These are phyloP conservation scores for Dendronephthya gigantea DNA, from an alignment of 64 coral and sea anemone species.

Conservation along the genomic window DNA sequence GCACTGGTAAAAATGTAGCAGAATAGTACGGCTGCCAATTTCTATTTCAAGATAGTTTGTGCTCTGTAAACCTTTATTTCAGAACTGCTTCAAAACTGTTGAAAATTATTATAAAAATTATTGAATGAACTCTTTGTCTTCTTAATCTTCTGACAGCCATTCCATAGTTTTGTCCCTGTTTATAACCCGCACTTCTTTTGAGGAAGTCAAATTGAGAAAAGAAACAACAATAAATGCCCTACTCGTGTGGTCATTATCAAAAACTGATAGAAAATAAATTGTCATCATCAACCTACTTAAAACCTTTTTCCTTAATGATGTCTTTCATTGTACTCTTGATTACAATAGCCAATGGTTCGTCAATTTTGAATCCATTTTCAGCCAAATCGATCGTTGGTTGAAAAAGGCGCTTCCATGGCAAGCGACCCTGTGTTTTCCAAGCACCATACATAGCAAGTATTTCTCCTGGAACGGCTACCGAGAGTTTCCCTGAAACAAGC, in stretches of 20 bases:
- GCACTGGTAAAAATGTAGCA: no score
- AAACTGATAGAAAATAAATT: neutral
- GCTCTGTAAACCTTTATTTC: no score
- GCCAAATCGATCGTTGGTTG: neutral
- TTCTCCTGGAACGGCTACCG: neutral
- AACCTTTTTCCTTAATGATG: neutral
- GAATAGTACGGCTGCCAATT: no score
- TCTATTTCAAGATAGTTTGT: no score
- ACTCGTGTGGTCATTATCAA: neutral
- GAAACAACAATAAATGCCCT: no score
- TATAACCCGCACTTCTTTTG: no score
- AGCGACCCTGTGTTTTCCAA: neutral
- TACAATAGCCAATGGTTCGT: neutral
- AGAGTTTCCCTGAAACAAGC: neutral
- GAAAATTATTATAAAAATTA: no score
- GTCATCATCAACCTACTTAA: neutral
- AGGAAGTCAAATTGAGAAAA: no score
- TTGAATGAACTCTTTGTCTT: no score
- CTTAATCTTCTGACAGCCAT: no score
- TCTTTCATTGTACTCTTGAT: neutral
- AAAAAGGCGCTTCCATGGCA: neutral
- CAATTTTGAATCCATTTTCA: neutral
- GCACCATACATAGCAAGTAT: neutral
- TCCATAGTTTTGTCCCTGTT: no score
- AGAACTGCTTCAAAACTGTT: no score